phyloP scores from a whole-genome alignment of 2,888 invertebrate genomes.

The Drosophila niveifrons region DNA sequence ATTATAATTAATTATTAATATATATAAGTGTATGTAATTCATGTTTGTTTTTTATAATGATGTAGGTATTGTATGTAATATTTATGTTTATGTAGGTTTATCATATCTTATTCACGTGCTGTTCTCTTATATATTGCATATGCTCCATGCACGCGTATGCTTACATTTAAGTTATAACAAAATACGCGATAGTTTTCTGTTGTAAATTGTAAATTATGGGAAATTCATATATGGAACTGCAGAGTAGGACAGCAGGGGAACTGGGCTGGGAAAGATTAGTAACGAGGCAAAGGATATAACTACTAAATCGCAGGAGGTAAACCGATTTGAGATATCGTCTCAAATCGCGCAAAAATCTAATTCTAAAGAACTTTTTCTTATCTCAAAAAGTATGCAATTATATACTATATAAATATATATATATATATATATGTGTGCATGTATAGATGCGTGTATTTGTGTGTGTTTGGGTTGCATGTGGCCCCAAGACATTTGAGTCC shows the following conservation, averaged over 20 bases:
- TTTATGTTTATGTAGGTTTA: slow-evolving; percentile 28
- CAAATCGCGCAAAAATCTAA: slow-evolving; percentile 28
- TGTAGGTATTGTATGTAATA: slow-evolving; percentile 17
- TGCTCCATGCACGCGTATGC: slow-evolving; percentile 34
- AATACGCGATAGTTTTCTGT: slow-evolving; percentile 44
- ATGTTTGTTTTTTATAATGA: slow-evolving; percentile 23
- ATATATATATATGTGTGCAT: slow-evolving; percentile 19
- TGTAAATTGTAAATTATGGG: slow-evolving; percentile 21
- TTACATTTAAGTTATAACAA: slow-evolving; percentile 44
- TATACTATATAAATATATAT: slow-evolving; percentile 26
- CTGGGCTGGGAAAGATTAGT: background rate
- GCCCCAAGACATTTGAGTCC: slow-evolving; percentile 12
- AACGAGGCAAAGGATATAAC: slow-evolving; percentile 19
- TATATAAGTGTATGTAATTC: slow-evolving; percentile 46
- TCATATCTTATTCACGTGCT: slow-evolving; percentile 36
- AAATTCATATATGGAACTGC: slow-evolving; percentile 8
- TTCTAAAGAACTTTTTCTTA: slow-evolving; percentile 46
- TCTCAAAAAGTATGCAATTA: slow-evolving; percentile 28
- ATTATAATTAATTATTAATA: slow-evolving; percentile 54
- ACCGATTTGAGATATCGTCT: slow-evolving; percentile 32
- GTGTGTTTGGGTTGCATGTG: slow-evolving; percentile 18
- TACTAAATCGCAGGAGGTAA: slow-evolving; percentile 58
- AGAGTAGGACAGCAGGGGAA: slow-evolving; percentile 4
- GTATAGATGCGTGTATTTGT: slow-evolving; percentile 4
- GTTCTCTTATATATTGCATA: slow-evolving; percentile 63